These are phyloP conservation scores for Zaprionus kolodkinae DNA, from an alignment of 1,140 invertebrate genomes.

Conservation along the genomic window DNA sequence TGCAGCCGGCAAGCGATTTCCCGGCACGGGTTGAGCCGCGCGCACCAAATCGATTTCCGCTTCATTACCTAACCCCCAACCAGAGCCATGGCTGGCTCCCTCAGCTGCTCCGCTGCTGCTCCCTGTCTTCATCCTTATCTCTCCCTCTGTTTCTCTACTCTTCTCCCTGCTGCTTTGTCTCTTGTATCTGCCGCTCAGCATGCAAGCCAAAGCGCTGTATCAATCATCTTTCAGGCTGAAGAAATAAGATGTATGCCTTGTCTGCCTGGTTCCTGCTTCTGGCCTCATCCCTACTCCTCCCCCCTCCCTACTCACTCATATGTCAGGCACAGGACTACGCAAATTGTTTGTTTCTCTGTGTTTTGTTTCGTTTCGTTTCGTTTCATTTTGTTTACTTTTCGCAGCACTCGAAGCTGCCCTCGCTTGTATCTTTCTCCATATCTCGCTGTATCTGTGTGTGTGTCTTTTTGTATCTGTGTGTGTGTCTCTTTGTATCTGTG, in stretches of 20 bases:
- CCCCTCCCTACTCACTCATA: constrained; percentile 35
- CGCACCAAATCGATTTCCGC: constrained; percentile 80
- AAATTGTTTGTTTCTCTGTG: constrained; percentile 74
- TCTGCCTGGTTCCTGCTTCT: neutral
- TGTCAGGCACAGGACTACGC: constrained; percentile 60
- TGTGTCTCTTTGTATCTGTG: neutral
- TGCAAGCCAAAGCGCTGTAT: constrained; percentile 52
- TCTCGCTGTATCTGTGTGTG: neutral
- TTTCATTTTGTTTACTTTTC: constrained; percentile 51
- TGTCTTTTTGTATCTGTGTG: neutral
- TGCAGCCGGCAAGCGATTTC: constrained; percentile 75
- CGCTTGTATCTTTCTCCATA: neutral
- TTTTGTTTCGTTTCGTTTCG: constrained; percentile 56
- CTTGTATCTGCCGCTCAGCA: constrained; percentile 7
- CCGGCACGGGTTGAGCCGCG: constrained; percentile 69
- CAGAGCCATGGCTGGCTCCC: constrained; percentile 1
- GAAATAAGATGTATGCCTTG: constrained; percentile 54
- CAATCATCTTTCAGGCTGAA: constrained; percentile 74
- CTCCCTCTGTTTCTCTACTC: neutral
- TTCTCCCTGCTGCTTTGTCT: constrained; percentile 3
- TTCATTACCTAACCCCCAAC: constrained; percentile 69
- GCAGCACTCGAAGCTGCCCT: constrained; percentile 31
- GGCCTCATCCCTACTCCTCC: neutral
- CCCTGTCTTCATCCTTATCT: no score
- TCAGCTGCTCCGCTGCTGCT: constrained; percentile 10